These are phyloP conservation scores for Actinopyga echinites DNA, from an alignment of 53 echinoderm and acorn worm species.

Conservation along the genomic window DNA sequence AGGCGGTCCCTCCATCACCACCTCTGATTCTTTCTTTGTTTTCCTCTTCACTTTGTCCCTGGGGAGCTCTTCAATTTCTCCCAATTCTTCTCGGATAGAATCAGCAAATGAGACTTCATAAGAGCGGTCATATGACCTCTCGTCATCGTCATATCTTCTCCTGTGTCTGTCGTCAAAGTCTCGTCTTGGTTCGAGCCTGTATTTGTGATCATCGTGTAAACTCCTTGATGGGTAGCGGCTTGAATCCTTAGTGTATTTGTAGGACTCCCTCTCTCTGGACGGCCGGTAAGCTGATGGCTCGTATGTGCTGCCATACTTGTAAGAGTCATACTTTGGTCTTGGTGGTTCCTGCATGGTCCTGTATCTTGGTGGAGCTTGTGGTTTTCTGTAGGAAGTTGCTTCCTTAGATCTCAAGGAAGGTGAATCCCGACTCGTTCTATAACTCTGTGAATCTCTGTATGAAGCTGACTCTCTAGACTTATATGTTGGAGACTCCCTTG, in stretches of 20 bases:
- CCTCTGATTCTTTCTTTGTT: slow-evolving; percentile 56
- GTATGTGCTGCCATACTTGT: slow-evolving; percentile 12
- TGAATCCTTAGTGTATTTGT: slow-evolving; percentile 15
- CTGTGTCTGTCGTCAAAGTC: slow-evolving; percentile 17
- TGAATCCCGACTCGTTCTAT: neutral
- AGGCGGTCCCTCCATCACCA: slow-evolving; percentile 78
- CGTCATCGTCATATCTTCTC: slow-evolving; percentile 1
- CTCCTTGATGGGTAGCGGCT: slow-evolving; percentile 14
- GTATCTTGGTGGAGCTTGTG: slow-evolving; percentile 27
- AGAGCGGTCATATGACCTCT: slow-evolving; percentile 9
- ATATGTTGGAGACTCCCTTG: slow-evolving; percentile 22
- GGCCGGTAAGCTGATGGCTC: neutral
- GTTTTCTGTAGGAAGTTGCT: neutral
- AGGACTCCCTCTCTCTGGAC: neutral
- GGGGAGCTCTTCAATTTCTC: slow-evolving; percentile 52
- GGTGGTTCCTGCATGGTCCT: slow-evolving; percentile 21
- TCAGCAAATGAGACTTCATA: slow-evolving; percentile 35
- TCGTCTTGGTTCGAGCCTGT: neutral
- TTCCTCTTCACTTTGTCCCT: slow-evolving; percentile 50
- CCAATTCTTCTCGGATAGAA: slow-evolving; percentile 26
- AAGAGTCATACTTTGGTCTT: neutral
- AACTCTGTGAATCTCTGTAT: slow-evolving; percentile 16
- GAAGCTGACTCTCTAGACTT: neutral
- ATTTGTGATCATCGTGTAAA: neutral
- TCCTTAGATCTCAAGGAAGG: neutral